Evolutionary conservation across 2,888 invertebrate species (phyloP).

Genomic region (Amphipyra berbera): DNA sequence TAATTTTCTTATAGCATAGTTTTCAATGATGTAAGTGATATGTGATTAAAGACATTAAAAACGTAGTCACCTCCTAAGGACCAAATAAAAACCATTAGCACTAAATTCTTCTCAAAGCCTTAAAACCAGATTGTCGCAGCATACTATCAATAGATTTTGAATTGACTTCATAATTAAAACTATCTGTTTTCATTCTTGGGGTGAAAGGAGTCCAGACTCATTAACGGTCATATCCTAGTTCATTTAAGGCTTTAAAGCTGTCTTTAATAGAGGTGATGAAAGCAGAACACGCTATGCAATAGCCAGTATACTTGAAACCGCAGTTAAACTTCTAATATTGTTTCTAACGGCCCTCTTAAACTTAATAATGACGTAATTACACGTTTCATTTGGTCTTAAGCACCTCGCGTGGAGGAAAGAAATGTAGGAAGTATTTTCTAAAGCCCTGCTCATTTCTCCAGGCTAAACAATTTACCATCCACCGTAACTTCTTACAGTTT

Average conservation of each 20-base stretch:
- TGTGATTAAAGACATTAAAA: no score
- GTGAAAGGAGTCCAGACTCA: not conserved
- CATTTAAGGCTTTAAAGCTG: not conserved
- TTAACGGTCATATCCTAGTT: not conserved
- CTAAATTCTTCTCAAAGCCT: no score
- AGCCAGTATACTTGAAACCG: constrained; percentile 10
- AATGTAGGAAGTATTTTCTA: not conserved
- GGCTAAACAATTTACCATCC: no score
- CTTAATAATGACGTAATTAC: constrained; percentile 26
- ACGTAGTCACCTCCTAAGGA: no score
- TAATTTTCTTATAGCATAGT: no score
- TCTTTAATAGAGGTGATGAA: not conserved
- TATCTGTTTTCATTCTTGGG: not conserved
- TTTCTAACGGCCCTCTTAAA: constrained; percentile 10
- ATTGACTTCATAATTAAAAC: no score
- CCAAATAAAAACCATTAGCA: no score
- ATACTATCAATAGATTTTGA: no score
- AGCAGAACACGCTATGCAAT: not conserved
- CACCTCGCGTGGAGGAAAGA: not conserved
- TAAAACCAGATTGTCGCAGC: no score
- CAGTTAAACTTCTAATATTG: constrained; percentile 24
- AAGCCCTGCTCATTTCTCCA: no score
- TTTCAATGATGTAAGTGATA: no score
- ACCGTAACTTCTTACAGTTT: no score
- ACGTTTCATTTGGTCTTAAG: constrained; percentile 7